Evolutionary conservation across 2,888 invertebrate genomes (phyloP).

Genomic region (Brenthis hecate): DNA sequence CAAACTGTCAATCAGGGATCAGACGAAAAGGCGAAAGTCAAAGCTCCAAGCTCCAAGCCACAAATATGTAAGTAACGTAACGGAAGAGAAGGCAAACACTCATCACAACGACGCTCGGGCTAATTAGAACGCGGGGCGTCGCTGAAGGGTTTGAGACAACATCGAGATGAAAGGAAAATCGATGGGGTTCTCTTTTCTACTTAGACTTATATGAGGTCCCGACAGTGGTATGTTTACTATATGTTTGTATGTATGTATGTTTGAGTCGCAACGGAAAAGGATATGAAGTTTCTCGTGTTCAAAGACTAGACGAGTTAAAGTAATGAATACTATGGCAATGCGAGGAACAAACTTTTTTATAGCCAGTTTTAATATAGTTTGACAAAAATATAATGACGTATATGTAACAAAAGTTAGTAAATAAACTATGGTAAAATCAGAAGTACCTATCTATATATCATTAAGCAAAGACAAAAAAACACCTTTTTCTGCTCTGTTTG

Average conservation of each 20-base stretch:
- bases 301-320: too few relatives aligned
- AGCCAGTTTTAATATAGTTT: too few relatives aligned
- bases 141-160: conserved; percentile 7
- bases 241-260: background rate
- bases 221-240: background rate
- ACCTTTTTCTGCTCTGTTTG: too few relatives aligned
- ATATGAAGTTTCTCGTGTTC: too few relatives aligned
- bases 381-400: too few relatives aligned
- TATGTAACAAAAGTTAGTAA: too few relatives aligned
- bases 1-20: background rate
- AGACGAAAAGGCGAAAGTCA: conserved; percentile 3
- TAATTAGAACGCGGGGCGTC: conserved; percentile 27
- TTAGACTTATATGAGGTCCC: background rate
- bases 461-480: too few relatives aligned
- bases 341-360: too few relatives aligned
- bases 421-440: too few relatives aligned
- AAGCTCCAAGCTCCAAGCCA: background rate
- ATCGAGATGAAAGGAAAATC: conserved; percentile 11
- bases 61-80: conserved; percentile 14
- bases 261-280: background rate
- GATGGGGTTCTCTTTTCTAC: background rate
- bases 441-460: too few relatives aligned
- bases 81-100: conserved; percentile 26
- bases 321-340: too few relatives aligned
- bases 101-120: conserved; percentile 23